phyloP scores from a whole-genome alignment of 1,140 invertebrate genomes.

The Trinorchestia longiramus region DNA sequence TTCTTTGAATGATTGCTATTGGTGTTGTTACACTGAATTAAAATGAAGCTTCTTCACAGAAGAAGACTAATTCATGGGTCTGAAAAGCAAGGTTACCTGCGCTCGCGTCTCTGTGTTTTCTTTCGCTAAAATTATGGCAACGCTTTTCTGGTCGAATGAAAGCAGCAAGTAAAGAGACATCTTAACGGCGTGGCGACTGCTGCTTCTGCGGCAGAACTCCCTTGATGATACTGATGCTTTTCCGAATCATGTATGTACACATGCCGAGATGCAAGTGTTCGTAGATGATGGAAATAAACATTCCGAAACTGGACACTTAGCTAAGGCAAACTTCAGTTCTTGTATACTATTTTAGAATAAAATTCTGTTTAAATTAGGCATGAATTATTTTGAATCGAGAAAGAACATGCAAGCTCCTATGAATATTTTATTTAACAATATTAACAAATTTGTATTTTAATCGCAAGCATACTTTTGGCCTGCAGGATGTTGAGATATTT shows the following conservation, averaged over 20 bases:
- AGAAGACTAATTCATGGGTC: background rate
- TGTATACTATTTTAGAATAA: background rate
- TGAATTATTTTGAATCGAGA: background rate
- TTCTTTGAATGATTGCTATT: constrained; percentile 8
- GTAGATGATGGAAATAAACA: background rate
- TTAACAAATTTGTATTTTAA: background rate
- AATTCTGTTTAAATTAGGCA: background rate
- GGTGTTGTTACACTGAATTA: constrained; percentile 18
- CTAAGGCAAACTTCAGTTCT: background rate
- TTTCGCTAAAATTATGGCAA: background rate
- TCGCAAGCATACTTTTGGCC: background rate
- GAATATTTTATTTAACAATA: background rate
- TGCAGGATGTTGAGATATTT: background rate
- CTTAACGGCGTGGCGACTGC: background rate
- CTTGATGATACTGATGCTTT: background rate
- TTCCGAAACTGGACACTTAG: background rate
- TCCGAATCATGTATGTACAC: background rate
- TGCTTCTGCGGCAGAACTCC: background rate
- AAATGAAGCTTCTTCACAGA: background rate
- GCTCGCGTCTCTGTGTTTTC: background rate
- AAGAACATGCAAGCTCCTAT: background rate
- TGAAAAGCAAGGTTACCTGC: background rate
- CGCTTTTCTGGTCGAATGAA: background rate
- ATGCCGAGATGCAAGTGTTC: background rate
- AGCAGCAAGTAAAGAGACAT: constrained; percentile 3